Evolutionary conservation across 2,113 vertebrate species (phyloP).

Genomic region (Sitta europaea): DNA sequence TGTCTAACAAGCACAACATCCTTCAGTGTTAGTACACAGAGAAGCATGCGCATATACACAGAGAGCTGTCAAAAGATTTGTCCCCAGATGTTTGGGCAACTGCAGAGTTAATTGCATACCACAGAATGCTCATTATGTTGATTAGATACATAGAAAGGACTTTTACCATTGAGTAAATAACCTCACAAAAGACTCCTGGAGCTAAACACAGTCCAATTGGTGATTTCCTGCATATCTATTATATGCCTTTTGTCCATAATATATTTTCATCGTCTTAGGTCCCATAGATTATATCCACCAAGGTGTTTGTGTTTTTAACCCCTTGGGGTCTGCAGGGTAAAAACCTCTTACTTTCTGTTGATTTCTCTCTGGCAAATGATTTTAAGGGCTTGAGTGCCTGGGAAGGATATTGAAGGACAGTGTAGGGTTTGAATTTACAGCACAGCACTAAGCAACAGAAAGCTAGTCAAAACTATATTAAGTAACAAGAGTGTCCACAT

Average conservation of each 20-base stretch:
- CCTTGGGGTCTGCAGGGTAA: background rate
- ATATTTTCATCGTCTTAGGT: background rate
- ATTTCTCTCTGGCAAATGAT: background rate
- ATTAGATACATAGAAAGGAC: background rate
- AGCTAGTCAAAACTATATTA: background rate
- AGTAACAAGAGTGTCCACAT: accelerated
- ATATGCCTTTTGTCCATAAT: background rate
- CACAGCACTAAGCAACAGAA: background rate
- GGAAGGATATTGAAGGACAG: background rate
- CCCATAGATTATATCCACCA: background rate
- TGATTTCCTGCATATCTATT: background rate
- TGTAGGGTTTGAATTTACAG: background rate
- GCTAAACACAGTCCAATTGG: background rate
- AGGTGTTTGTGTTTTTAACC: background rate
- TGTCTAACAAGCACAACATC: background rate
- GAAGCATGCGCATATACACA: accelerated
- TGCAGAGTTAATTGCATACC: background rate
- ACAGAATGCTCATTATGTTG: background rate
- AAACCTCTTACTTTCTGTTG: background rate
- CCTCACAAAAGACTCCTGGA: background rate
- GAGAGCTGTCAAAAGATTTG: background rate
- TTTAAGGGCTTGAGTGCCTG: background rate
- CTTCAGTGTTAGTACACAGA: background rate
- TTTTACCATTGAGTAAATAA: background rate
- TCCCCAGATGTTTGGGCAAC: background rate